Evolutionary conservation across 2,888 invertebrate genomes (phyloP), one percentile per base, ranked within the genome.

Genomic region (Mechanitis mazaeus): DNA sequence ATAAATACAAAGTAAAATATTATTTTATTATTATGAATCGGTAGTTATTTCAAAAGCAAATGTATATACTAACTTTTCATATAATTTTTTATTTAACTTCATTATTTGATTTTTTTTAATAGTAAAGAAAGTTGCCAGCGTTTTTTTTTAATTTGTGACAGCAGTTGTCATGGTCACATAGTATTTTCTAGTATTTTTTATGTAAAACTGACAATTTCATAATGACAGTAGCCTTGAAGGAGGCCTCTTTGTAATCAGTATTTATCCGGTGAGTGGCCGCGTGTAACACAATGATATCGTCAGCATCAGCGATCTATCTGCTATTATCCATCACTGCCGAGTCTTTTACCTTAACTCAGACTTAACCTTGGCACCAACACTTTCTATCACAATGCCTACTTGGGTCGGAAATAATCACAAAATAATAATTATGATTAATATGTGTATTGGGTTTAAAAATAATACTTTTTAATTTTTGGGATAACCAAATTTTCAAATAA

Each of bases 151-250:
- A 50, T 63, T 63, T 54, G 63, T 58, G 57, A 59, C 60, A 64
- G 7, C 42, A 33, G 54, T 45, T 61, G 58, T 64, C 61, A 58
- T 55, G 55, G 72, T 67, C 69, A 20, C 20, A 67, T 69, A 75
- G 80, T 80, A 79, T 82, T 42, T 42, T 42, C 42, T 42, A 9
- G 78, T 71, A 77, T 76, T 83, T 78, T 82, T 80, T 77, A 76
- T 74, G 79, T 83, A 77, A 76, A 78, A 69, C 71, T 77, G 75
- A 70, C 75, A 76, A 75, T 83, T 82, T 81, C 76, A 73, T 75
- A 78, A 83, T 60, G 50, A 68, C 65, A 33, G 35, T 58, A 71
- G 71, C 81, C 81, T 83, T 84, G 81, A 63, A 46, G 67, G 65
- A 69, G 67, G 66, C 64, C 68, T 68, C 65, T 65, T 70, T 69